phyloP scores from a whole-genome alignment of 2,888 invertebrate genomes.

The Seira ritae region DNA sequence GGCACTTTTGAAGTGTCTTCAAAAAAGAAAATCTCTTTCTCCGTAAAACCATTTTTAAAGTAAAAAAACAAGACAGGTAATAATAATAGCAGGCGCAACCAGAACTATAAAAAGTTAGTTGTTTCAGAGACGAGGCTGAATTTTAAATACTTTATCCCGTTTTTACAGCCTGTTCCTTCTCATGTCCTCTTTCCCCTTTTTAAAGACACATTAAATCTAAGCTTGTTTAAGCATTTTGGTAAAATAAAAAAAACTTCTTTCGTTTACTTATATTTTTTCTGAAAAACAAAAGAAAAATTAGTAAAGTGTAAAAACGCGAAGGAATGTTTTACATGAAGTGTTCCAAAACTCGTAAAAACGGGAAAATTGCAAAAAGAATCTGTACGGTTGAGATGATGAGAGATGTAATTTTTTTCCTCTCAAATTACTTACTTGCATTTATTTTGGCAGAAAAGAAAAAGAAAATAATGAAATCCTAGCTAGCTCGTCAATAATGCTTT shows the following conservation, averaged over 20 bases:
- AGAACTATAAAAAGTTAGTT: slow-evolving; percentile 47
- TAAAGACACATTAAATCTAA: not conserved
- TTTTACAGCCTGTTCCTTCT: not conserved
- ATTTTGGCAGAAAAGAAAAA: not conserved
- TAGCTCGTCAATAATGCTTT: slow-evolving; percentile 4
- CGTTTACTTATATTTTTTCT: not conserved
- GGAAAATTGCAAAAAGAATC: slow-evolving; percentile 12
- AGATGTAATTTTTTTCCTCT: not conserved
- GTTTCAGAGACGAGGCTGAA: slow-evolving; percentile 25
- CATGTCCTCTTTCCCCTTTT: not conserved
- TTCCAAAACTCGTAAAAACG: slow-evolving; percentile 57
- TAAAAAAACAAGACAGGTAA: not conserved
- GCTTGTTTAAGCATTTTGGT: slow-evolving; percentile 8
- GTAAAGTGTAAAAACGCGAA: not conserved
- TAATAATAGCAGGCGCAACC: slow-evolving; percentile 25
- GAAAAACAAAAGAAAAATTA: slow-evolving; percentile 35
- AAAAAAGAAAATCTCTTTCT: not conserved
- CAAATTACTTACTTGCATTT: not conserved
- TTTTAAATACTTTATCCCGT: slow-evolving; percentile 38
- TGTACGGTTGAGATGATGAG: not conserved
- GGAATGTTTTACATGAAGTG: slow-evolving; percentile 31
- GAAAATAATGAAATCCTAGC: not conserved
- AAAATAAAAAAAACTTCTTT: slow-evolving; percentile 23
- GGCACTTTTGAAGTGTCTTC: slow-evolving; percentile 38
- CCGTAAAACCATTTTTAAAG: not conserved